These are phyloP conservation scores for Morpho helenor DNA, from an alignment of 2,888 invertebrate species.

Conservation along the genomic window DNA sequence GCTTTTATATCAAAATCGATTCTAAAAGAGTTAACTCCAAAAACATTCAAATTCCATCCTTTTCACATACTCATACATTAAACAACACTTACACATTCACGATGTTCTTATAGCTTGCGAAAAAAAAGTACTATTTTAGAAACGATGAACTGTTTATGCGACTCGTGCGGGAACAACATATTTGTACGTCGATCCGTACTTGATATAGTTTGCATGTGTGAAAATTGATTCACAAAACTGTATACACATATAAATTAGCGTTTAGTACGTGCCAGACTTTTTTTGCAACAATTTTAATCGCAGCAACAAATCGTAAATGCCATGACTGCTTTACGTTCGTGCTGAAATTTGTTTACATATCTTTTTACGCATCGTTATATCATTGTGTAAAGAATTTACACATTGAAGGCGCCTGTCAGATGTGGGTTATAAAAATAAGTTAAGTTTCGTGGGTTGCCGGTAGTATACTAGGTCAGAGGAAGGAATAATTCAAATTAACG, in stretches of 20 bases:
- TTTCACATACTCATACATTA: neutral
- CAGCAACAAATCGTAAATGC: constrained; percentile 5
- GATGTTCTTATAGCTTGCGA: neutral
- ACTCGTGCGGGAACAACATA: neutral
- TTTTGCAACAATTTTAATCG: constrained; percentile 1
- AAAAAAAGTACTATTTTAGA: neutral
- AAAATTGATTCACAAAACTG: constrained; percentile 4
- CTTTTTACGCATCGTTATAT: neutral
- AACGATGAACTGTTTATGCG: neutral
- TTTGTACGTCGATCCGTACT: neutral
- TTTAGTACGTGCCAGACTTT: neutral
- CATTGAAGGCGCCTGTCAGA: too few relatives aligned
- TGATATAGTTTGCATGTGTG: neutral
- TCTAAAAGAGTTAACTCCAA: neutral
- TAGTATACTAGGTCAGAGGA: neutral
- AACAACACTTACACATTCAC: neutral
- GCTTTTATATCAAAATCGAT: too few relatives aligned
- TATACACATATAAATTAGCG: constrained; percentile 1
- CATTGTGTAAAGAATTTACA: neutral
- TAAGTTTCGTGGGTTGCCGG: too few relatives aligned
- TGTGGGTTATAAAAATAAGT: too few relatives aligned
- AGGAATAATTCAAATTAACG: too few relatives aligned
- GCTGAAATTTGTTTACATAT: constrained; percentile 1
- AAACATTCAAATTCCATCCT: constrained; percentile 14
- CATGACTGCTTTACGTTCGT: constrained; percentile 1